Evolutionary conservation across 2,797 vertebrate genomes (phyloP).

Genomic region (Distichodus sexfasciatus): DNA sequence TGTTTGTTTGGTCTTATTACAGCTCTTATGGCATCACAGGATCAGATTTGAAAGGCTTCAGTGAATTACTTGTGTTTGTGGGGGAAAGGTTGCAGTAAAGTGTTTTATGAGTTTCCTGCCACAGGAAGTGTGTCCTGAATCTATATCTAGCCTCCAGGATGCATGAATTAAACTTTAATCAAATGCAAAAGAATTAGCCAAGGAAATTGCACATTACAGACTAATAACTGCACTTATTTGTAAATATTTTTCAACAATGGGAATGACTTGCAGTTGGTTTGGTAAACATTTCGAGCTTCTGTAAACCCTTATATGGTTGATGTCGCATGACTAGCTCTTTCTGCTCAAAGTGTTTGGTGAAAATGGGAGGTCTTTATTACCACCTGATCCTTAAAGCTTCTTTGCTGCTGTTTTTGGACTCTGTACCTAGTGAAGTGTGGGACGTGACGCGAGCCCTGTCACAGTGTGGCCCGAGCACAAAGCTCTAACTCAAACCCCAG

Average conservation of each 20-base stretch:
- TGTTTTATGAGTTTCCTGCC: background rate
- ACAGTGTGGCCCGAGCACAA: background rate
- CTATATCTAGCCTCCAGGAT: no score
- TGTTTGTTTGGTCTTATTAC: no score
- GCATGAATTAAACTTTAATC: no score
- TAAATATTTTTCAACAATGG: no score
- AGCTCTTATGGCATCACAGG: background rate
- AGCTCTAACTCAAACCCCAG: background rate
- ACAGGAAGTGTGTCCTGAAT: background rate
- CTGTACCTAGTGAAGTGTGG: background rate
- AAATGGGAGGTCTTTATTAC: background rate
- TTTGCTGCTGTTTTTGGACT: constrained; percentile 3
- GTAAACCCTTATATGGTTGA: background rate
- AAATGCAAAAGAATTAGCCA: no score
- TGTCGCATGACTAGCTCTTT: background rate
- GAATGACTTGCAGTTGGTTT: no score
- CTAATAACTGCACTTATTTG: no score
- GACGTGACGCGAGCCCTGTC: background rate
- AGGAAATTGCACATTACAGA: no score
- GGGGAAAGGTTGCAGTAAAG: constrained; percentile 10
- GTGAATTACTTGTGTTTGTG: constrained; percentile 15
- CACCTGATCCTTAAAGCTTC: background rate
- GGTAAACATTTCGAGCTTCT: no score
- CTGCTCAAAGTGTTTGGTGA: background rate
- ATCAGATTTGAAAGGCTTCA: constrained; percentile 15